Evolutionary conservation across 2,797 vertebrate species (phyloP).

Genomic region (Momotus momota): DNA sequence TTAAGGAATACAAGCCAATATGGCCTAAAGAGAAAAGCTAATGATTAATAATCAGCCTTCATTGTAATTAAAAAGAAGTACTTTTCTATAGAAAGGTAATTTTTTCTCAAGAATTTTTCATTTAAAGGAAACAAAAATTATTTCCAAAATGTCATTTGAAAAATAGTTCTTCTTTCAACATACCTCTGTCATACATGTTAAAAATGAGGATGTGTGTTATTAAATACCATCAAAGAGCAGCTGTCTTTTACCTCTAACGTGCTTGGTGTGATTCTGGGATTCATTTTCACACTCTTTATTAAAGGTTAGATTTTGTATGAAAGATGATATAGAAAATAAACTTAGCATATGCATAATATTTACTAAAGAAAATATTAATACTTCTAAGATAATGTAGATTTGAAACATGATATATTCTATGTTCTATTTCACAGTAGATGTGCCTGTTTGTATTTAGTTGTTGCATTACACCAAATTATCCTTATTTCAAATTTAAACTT

Average conservation of each 20-base stretch:
- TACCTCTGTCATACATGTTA: background rate
- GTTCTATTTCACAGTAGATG: background rate
- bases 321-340: background rate
- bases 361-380: background rate
- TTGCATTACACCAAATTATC: background rate
- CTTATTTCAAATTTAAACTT: background rate
- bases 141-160: background rate
- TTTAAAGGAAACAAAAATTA: background rate
- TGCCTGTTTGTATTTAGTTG: background rate
- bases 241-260: background rate
- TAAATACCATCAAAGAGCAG: accelerated
- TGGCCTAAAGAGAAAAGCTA: background rate
- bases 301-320: background rate
- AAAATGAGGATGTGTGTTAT: background rate
- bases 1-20: background rate
- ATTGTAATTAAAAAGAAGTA: background rate
- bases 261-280: background rate
- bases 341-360: background rate
- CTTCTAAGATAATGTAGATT: background rate
- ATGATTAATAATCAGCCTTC: background rate
- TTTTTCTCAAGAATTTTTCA: accelerated
- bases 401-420: background rate
- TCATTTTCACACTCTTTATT: background rate
- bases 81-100: accelerated
- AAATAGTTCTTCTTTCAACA: background rate